Evolutionary conservation across 2,113 vertebrate genomes (phyloP).

Genomic region (Callionymus lyra): DNA sequence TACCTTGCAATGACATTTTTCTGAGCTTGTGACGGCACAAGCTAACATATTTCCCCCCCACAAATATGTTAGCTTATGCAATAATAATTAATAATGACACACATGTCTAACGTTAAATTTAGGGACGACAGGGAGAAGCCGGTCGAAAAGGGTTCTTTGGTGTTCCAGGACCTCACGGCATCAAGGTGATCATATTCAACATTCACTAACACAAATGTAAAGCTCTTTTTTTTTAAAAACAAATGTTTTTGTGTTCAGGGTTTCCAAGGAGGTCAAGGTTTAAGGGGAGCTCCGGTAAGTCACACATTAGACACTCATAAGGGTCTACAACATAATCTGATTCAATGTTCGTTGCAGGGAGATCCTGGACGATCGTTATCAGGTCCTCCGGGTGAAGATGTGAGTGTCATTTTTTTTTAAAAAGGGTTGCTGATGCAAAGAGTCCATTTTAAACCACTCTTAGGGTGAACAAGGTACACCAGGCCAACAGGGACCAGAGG

Average conservation of each 20-base stretch:
- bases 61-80: no score
- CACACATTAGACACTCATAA: not conserved
- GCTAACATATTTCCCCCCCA: no score
- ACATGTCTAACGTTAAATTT: no score
- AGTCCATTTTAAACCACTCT: not conserved
- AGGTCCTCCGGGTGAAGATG: slow-evolving; percentile 38
- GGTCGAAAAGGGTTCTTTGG: slow-evolving; percentile 27
- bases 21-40: no score
- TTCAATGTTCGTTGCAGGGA: slow-evolving; percentile 23
- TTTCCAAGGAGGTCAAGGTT: slow-evolving; percentile 16
- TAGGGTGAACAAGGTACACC: slow-evolving; percentile 50
- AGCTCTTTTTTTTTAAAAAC: not conserved
- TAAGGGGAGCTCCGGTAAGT: slow-evolving; percentile 42
- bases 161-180: slow-evolving; percentile 13
- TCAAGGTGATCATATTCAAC: slow-evolving; percentile 11
- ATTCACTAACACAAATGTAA: not conserved
- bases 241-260: slow-evolving; percentile 24
- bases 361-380: slow-evolving; percentile 30
- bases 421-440: no score
- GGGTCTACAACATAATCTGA: not conserved
- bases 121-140: slow-evolving; percentile 34
- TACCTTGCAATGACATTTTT: no score
- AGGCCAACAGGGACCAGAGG: slow-evolving; percentile 35
- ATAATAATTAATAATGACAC: no score
- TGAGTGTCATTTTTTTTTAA: slow-evolving; percentile 20